Evolutionary conservation across 2,888 invertebrate genomes (phyloP).

Genomic region (Pristionchus japonicus): DNA sequence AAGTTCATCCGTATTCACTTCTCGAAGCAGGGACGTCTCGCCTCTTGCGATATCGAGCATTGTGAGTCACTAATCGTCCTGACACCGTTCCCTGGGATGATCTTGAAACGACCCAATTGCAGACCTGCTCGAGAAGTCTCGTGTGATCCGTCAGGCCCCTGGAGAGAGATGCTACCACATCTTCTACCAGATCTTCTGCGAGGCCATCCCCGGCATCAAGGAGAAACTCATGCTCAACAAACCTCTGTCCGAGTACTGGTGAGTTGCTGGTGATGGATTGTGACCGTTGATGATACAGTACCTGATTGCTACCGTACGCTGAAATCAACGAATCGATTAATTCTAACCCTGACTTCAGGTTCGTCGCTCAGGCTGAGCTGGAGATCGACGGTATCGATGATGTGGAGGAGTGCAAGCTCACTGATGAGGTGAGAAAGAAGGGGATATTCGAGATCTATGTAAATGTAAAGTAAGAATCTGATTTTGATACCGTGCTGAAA

Average conservation of each 20-base stretch:
- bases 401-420: conserved; percentile 85
- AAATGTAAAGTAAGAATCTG: neutral
- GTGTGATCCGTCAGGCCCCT: conserved; percentile 99
- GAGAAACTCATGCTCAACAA: conserved; percentile 65
- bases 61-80: conserved; percentile 85
- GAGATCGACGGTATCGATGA: conserved; percentile 95
- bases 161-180: conserved; percentile 99
- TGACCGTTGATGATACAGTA: neutral
- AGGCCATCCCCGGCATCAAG: conserved; percentile 61
- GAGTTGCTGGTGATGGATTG: neutral
- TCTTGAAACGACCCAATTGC: conserved; percentile 71
- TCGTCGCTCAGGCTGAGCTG: conserved; percentile 94
- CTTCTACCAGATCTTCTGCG: conserved; percentile 92
- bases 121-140: conserved; percentile 99
- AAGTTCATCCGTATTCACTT: conserved; percentile 99
- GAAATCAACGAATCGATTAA: neutral
- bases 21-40: conserved; percentile 97
- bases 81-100: neutral
- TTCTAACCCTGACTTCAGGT: conserved; percentile 74
- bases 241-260: conserved; percentile 65
- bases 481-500: too few species aligned
- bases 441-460: too few species aligned
- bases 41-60: conserved; percentile 99
- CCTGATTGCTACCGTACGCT: neutral
- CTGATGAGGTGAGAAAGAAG: conserved; percentile 77